phyloP scores from a whole-genome alignment of 1,140 invertebrate species.

The Drosophila miranda region DNA sequence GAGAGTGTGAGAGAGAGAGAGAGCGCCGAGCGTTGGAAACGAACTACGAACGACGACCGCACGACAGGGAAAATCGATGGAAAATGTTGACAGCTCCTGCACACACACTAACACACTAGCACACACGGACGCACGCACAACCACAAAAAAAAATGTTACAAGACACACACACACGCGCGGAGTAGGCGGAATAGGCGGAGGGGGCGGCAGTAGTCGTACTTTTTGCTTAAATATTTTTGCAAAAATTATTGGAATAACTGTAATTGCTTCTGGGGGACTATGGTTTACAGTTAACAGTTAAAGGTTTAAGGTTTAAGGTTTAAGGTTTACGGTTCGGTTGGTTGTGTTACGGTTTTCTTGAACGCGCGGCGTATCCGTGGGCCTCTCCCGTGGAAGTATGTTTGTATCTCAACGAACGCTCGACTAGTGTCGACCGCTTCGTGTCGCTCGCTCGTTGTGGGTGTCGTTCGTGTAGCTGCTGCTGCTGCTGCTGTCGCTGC shows the following conservation, averaged over 20 bases:
- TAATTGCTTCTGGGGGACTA: conserved; percentile 6
- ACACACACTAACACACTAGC: conserved; percentile 5
- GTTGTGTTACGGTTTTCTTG: conserved; percentile 41
- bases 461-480: conserved; percentile 3
- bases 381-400: conserved; percentile 4
- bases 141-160: conserved; percentile 35
- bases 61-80: conserved; percentile 56
- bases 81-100: conserved; percentile 53
- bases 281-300: neutral
- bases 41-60: conserved; percentile 27
- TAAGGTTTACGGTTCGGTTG: conserved; percentile 40
- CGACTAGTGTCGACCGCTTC: conserved; percentile 45
- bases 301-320: conserved; percentile 8
- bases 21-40: conserved; percentile 14
- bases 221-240: neutral
- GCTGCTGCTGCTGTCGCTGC: conserved; percentile 21
- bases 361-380: conserved; percentile 47
- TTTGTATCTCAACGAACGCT: conserved; percentile 58
- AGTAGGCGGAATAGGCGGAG: neutral
- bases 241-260: conserved; percentile 2
- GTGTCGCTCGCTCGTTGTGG: too few species aligned
- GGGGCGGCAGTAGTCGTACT: conserved; percentile 7
- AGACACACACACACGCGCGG: conserved; percentile 28
- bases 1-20: conserved; percentile 27
- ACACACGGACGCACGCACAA: conserved; percentile 15